Evolutionary conservation across 2,888 invertebrate genomes (phyloP), one percentile per base, ranked within the genome.

Genomic region (Notodonta ziczac): DNA sequence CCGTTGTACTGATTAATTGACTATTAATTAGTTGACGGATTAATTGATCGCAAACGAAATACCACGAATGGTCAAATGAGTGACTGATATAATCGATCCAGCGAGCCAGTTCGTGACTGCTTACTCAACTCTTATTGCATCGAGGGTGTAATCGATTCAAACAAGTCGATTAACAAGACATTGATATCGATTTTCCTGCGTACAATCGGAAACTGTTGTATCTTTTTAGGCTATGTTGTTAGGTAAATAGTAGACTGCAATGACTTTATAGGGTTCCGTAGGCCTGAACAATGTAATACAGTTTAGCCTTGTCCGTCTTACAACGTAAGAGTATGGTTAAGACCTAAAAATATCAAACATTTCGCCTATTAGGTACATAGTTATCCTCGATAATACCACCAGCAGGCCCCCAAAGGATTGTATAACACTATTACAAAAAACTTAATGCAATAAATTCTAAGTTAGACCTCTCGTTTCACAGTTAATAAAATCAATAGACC

Each of bases 401-500:
- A 13, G 44, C 46, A 46, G 5, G n/a, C 13, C 13, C 46, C 10
- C n/a, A 46, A 2, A 46, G n/a, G 5, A n/a, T n/a, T 7, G 5
- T n/a, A 39, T 55, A 59, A 66, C 58, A 58, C 14, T 70, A 66
- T 82, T 78, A 77, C 69, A 72, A 71, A 73, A 80, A 82, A 83
- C 80, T 81, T 84, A 84, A 85, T 78, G 77, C 77, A 74, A 78
- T 82, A 68, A 71, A 70, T 72, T 74, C 81, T 66, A 81, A 84
- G 89, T 89, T 86, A 86, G 87, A 85, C 83, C 78, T 83, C 83
- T 89, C 84, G 79, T 84, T 88, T 86, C 84, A 84, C 85, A 86
- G 80, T 76, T 78, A 81, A 86, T 89, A 85, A 87, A 86, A 86
- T 82, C 81, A 79, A 82, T 84, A 81, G 82, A 83, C 82, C 82